These are phyloP conservation scores for Formica selysi DNA, from an alignment of 1,140 invertebrate species.

Conservation along the genomic window DNA sequence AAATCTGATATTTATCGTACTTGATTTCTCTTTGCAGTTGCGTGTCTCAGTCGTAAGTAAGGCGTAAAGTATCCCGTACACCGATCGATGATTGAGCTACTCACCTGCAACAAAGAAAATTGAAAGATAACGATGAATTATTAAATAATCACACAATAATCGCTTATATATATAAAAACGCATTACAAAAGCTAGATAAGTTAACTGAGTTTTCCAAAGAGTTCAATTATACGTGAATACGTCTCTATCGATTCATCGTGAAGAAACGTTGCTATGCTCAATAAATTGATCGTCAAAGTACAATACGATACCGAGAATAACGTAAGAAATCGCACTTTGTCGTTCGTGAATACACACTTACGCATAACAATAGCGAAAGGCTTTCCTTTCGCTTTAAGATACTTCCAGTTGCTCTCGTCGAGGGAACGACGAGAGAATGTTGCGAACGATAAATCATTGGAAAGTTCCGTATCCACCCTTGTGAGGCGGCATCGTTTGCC, in stretches of 20 bases:
- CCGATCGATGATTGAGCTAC: conserved; percentile 66
- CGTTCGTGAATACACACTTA: conserved; percentile 31
- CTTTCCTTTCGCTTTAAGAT: conserved; percentile 38
- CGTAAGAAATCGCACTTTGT: conserved; percentile 41
- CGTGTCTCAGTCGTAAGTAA: conserved; percentile 67
- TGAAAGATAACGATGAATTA: conserved; percentile 57
- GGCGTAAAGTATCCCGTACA: conserved; percentile 68
- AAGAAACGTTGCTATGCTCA: neutral
- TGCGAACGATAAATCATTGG: conserved; percentile 75
- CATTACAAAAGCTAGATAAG: neutral
- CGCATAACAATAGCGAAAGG: neutral
- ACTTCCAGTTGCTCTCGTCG: conserved; percentile 67
- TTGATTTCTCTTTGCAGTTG: conserved; percentile 73
- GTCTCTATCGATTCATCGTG: neutral
- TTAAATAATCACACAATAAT: conserved; percentile 5
- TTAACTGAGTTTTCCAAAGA: conserved; percentile 8
- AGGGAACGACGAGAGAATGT: conserved; percentile 66
- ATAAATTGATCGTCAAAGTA: neutral
- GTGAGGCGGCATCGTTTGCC: conserved; percentile 66
- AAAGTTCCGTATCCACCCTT: conserved; percentile 73
- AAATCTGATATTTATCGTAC: conserved; percentile 79
- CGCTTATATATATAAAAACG: neutral
- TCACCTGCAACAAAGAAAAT: conserved; percentile 78
- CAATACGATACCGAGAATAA: neutral
- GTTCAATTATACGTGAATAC: neutral